Percentiles rank a stretch among this genome's conserved stretches.
These are phyloP conservation scores for Himalopsyche kuldschensis DNA, from an alignment of 2,888 invertebrate species.

Conservation along the genomic window DNA sequence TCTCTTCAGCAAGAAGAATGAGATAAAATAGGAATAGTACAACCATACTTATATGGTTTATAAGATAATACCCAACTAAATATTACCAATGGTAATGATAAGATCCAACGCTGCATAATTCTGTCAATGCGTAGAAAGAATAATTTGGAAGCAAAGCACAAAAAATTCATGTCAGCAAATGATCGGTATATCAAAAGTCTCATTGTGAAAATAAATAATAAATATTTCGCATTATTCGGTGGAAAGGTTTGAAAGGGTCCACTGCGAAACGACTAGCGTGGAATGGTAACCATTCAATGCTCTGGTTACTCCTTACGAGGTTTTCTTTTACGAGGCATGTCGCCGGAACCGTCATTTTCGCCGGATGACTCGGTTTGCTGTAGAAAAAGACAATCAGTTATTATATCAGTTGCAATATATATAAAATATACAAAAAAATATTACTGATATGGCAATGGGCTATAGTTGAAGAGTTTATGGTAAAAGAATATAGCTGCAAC, in stretches of 20 bases:
- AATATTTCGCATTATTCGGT: background rate
- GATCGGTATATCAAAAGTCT: background rate
- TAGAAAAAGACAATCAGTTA: background rate
- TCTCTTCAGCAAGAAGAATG: background rate
- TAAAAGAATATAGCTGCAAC: no score
- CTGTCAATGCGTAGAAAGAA: background rate
- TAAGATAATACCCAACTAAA: background rate
- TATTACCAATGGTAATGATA: background rate
- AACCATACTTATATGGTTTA: background rate
- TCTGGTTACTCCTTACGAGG: conserved; percentile 52
- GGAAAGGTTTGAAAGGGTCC: background rate
- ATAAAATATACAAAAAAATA: no score
- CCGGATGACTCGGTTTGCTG: conserved; percentile 8
- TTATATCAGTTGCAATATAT: no score
- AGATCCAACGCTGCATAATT: background rate
- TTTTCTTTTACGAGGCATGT: conserved; percentile 56
- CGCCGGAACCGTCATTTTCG: conserved; percentile 51
- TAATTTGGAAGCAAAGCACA: conserved; percentile 1
- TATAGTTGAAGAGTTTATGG: no score
- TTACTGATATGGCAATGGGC: no score
- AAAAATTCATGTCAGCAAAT: background rate
- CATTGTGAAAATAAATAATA: background rate
- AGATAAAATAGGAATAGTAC: background rate
- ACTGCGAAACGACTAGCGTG: background rate
- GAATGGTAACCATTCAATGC: background rate